These are phyloP conservation scores for Plumapathes pennacea DNA, from an alignment of 92 coral and sea anemone species.

Conservation along the genomic window DNA sequence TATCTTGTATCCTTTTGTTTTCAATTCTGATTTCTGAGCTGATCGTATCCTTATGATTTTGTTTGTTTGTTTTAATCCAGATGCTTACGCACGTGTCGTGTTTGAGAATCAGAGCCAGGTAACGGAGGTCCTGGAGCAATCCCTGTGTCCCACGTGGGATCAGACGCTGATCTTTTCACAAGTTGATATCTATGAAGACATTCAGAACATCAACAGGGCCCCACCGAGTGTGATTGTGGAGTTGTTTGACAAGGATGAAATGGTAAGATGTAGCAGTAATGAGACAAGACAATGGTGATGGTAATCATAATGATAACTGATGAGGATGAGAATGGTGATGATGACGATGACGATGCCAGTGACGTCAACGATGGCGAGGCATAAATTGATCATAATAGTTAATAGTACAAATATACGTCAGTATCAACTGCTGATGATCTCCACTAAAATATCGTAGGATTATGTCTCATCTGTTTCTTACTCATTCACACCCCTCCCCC, in stretches of 20 bases:
- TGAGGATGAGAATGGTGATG: not conserved
- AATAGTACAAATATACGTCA: too few relatives aligned
- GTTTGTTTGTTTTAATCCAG: slow-evolving; percentile 18
- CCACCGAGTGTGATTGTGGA: slow-evolving; percentile 93
- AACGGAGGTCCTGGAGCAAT: slow-evolving; percentile 59
- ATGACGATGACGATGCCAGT: not conserved
- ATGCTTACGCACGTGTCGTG: slow-evolving; percentile 87
- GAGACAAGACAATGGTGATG: not conserved
- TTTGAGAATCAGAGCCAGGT: slow-evolving; percentile 85
- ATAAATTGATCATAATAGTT: not conserved
- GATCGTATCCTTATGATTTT: too few relatives aligned
- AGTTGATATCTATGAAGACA: slow-evolving; percentile 72
- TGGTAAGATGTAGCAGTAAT: slow-evolving; percentile 9
- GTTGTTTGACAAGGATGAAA: slow-evolving; percentile 62
- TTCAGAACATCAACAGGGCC: slow-evolving; percentile 68
- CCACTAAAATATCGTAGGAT: too few relatives aligned
- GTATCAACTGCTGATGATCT: too few relatives aligned
- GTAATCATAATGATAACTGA: not conserved
- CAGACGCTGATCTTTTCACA: slow-evolving; percentile 83
- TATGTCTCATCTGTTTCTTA: too few relatives aligned
- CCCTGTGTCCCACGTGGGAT: slow-evolving; percentile 98
- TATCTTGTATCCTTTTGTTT: too few relatives aligned
- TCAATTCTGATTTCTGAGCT: too few relatives aligned
- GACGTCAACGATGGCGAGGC: slow-evolving; percentile 2
- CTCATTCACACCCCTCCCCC: too few relatives aligned